Conservation (phyloP, 1,140 invertebrate genomes). For the Helicoverpa armigera region DNA sequence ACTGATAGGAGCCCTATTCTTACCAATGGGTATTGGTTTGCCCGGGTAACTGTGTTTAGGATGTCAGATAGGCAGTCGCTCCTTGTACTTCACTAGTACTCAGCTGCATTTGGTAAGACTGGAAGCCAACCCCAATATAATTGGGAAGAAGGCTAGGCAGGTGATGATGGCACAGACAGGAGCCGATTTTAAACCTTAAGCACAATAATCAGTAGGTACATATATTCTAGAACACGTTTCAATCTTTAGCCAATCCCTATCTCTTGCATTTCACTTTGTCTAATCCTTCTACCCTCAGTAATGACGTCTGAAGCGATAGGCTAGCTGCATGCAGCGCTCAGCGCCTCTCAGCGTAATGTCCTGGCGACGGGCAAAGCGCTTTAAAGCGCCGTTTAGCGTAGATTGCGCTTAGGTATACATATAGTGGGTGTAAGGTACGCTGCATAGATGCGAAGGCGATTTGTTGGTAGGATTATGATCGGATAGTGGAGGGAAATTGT, state of each 20-base stretch:
- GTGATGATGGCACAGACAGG: background rate
- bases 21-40: too few species aligned
- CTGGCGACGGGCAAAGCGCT: constrained; percentile 24
- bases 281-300: constrained; percentile 22
- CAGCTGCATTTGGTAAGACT: too few species aligned
- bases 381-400: constrained; percentile 27
- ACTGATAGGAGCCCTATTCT: too few species aligned
- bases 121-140: too few species aligned
- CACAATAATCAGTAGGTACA: background rate
- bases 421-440: background rate
- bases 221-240: too few species aligned
- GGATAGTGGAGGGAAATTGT: background rate
- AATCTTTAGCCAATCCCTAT: background rate
- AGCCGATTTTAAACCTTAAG: background rate
- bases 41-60: too few species aligned
- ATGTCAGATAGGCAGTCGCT: too few species aligned
- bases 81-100: too few species aligned
- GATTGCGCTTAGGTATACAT: background rate
- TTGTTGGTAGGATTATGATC: background rate
- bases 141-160: too few species aligned
- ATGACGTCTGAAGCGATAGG: constrained; percentile 35
- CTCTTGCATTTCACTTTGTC: background rate
- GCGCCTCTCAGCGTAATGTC: constrained; percentile 29
- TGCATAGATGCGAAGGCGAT: background rate
- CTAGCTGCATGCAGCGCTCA: background rate